Conservation (phyloP, 1,140 invertebrate species). For the Steinernema feltiae region DNA sequence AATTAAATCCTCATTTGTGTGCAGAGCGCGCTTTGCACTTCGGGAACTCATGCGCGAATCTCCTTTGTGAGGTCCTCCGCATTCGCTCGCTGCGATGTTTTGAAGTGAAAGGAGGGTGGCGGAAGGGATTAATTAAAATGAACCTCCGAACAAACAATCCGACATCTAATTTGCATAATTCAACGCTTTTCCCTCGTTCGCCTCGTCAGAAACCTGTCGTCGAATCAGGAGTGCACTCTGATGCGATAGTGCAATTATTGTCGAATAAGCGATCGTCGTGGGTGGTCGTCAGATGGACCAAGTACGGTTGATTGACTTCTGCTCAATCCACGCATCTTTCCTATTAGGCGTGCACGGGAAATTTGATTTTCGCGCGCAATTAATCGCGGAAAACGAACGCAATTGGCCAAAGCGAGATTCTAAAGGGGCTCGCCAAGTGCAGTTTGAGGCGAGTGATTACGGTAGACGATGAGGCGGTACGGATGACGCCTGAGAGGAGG, state of each 20-base stretch:
- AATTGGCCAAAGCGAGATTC: not conserved
- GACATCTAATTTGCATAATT: not conserved
- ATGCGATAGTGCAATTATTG: not conserved
- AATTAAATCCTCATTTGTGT: constrained; percentile 9
- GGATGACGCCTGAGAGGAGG: not conserved
- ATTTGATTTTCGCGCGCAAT: not conserved
- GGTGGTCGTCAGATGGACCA: not conserved
- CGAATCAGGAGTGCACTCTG: not conserved
- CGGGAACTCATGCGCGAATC: too few relatives aligned
- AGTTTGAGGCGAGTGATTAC: not conserved
- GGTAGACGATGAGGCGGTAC: constrained; percentile 5
- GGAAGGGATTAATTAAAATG: not conserved
- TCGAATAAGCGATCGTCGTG: not conserved
- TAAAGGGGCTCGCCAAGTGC: constrained; percentile 17
- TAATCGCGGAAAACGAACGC: constrained; percentile 10
- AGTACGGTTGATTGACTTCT: constrained; percentile 7
- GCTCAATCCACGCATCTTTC: not conserved
- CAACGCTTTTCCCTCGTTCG: constrained; percentile 5
- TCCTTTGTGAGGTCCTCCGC: too few relatives aligned
- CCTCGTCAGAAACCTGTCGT: not conserved
- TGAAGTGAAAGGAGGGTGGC: constrained; percentile 11
- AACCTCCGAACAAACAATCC: not conserved
- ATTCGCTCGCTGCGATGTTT: not conserved
- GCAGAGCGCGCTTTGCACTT: not conserved
- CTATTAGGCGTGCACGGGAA: not conserved